A percentile compares a stretch with the other conserved stretches of the same genome.
Evolutionary conservation across 1,140 invertebrate genomes (phyloP).

Genomic region (Tetragonula clypearis): DNA sequence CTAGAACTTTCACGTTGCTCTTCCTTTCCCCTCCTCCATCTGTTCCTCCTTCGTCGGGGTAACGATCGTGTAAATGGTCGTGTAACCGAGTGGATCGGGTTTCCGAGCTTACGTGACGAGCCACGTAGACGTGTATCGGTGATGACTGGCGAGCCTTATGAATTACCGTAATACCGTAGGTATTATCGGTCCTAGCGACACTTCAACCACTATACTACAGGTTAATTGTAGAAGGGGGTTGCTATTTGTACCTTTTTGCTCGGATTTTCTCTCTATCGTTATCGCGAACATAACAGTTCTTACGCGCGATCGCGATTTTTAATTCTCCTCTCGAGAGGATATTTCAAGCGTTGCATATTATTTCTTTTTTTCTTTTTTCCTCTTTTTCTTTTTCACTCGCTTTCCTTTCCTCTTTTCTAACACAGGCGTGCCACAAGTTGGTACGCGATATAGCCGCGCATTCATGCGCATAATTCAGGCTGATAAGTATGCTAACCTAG

Average conservation of each 20-base stretch:
- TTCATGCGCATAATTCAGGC: not conserved
- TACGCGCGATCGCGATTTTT: not conserved
- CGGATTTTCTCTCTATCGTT: not conserved
- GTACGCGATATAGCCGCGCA: not conserved
- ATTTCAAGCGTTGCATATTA: not conserved
- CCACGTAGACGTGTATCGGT: not conserved
- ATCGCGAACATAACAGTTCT: not conserved
- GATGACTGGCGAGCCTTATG: not conserved
- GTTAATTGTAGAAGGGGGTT: too few relatives aligned
- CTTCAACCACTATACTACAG: too few relatives aligned
- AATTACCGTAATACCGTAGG: not conserved
- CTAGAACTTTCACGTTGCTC: not conserved
- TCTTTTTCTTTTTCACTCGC: too few relatives aligned
- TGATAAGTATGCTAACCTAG: not conserved
- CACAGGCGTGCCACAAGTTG: not conserved
- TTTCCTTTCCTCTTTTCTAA: not conserved
- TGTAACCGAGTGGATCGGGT: not conserved
- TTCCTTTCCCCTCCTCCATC: not conserved
- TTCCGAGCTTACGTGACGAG: not conserved
- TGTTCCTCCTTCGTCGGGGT: not conserved
- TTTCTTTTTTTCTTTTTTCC: too few relatives aligned
- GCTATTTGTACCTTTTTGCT: not conserved
- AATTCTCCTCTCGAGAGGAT: not conserved
- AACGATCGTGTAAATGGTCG: not conserved
- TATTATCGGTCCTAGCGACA: not conserved